These are phyloP conservation scores for Adelosebastes latens DNA, from an alignment of 2,797 vertebrate species.

Conservation along the genomic window DNA sequence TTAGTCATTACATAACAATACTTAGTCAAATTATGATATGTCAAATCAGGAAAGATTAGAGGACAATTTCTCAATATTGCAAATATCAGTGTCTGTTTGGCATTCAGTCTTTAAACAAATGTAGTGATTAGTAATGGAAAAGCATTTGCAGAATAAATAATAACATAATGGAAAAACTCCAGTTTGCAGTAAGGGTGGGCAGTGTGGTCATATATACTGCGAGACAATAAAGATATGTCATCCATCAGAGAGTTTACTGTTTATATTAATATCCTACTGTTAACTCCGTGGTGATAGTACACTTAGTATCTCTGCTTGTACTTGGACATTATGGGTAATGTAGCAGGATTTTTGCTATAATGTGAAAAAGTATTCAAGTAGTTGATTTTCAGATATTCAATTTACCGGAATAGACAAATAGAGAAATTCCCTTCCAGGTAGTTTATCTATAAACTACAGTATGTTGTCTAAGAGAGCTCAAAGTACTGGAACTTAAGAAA, in stretches of 20 bases:
- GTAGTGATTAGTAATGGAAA: background rate
- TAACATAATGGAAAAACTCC: background rate
- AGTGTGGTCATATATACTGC: rapidly evolving
- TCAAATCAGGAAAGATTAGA: background rate
- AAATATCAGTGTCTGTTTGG: background rate
- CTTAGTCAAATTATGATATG: background rate
- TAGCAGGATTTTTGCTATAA: background rate
- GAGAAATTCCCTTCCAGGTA: background rate
- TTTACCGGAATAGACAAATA: background rate
- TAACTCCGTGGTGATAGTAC: background rate
- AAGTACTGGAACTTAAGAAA: background rate
- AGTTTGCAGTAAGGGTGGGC: too few relatives aligned
- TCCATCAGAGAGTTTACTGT: too few relatives aligned
- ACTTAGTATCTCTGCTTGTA: background rate
- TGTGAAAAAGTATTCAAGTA: background rate
- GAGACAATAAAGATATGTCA: too few relatives aligned
- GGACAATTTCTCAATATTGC: background rate
- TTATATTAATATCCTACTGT: background rate
- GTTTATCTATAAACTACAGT: background rate
- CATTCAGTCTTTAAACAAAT: background rate
- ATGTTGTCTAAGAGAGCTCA: background rate
- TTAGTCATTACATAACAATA: background rate
- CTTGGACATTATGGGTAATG: background rate
- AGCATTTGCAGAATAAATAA: background rate
- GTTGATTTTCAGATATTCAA: background rate